Evolutionary conservation across 2,797 vertebrate species (phyloP).

Genomic region (Balearica regulorum): DNA sequence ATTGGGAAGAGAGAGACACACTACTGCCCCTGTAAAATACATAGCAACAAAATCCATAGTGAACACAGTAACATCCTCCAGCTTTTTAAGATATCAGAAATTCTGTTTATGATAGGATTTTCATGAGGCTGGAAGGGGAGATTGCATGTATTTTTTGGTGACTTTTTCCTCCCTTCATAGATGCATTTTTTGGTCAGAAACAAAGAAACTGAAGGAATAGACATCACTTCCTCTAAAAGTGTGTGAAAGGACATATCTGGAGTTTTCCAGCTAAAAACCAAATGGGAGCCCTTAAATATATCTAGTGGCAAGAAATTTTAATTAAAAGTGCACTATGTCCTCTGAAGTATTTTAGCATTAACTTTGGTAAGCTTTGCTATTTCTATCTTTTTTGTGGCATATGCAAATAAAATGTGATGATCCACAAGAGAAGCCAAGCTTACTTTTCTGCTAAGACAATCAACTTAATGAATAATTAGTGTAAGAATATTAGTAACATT

Average conservation of each 20-base stretch:
- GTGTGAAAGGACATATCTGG: neutral
- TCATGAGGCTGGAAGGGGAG: neutral
- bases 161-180: neutral
- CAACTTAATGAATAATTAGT: constrained; percentile 58
- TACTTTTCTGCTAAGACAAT: constrained; percentile 36
- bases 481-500: constrained; percentile 40
- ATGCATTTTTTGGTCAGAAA: neutral
- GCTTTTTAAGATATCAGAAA: neutral
- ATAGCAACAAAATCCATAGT: neutral
- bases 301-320: neutral
- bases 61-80: too few relatives aligned
- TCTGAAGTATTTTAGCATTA: neutral
- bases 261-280: neutral
- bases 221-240: neutral
- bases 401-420: constrained; percentile 11
- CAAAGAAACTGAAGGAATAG: neutral
- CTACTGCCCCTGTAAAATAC: neutral
- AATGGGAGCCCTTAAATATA: neutral
- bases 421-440: constrained; percentile 8
- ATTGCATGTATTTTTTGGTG: neutral
- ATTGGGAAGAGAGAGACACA: neutral
- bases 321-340: neutral
- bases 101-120: neutral
- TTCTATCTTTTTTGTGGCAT: neutral
- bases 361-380: neutral